phyloP scores from a whole-genome alignment of 1,140 invertebrate species.

The Chionoecetes opilio region DNA sequence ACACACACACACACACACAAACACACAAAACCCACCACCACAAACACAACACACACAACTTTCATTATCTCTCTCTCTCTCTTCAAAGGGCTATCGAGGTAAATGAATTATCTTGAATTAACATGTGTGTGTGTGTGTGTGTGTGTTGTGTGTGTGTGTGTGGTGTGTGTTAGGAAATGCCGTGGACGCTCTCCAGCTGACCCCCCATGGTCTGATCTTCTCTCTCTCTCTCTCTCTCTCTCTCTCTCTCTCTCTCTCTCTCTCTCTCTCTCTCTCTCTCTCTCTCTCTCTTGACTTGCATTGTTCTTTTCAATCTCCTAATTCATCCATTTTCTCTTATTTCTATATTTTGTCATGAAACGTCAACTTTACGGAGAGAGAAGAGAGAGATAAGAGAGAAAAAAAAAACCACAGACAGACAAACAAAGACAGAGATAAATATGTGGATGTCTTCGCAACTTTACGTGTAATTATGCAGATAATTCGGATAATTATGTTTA shows the following conservation, averaged over 20 bases:
- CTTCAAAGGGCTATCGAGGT: background rate
- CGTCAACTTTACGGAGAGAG: background rate
- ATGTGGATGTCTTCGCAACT: background rate
- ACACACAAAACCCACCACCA: background rate
- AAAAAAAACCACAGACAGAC: background rate
- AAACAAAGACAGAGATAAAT: no score
- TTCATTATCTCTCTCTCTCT: no score
- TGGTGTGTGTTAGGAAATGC: background rate
- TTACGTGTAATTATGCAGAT: background rate
- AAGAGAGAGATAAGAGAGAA: slow-evolving; percentile 2
- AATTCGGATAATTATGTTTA: background rate
- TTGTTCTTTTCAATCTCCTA: no score
- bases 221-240: background rate
- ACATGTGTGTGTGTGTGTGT: background rate
- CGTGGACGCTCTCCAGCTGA: background rate
- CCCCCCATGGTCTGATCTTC: background rate
- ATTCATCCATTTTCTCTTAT: no score
- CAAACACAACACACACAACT: background rate
- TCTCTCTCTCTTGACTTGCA: background rate
- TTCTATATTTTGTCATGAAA: no score
- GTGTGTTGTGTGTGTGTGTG: background rate
- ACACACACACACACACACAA: background rate
- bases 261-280: no score
- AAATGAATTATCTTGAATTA: background rate
- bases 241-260: no score